Evolutionary conservation across 2,113 vertebrate genomes (phyloP), one percentile per base, ranked within the genome.

Genomic region (Echinops telfairi): DNA sequence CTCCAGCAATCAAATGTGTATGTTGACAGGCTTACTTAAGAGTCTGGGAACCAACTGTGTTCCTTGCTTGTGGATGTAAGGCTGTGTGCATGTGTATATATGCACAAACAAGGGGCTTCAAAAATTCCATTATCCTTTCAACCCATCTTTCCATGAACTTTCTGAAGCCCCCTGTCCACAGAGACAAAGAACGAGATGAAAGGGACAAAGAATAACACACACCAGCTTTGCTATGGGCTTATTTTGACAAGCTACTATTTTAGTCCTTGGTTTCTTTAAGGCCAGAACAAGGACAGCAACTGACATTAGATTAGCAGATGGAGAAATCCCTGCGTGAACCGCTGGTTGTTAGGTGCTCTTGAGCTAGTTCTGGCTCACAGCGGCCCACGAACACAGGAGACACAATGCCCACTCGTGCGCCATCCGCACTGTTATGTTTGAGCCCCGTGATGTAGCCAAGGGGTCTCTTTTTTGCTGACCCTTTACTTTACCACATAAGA

Each of bases 161-260:
- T 53, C 47, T 53, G 47, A 53, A 53, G 47, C 47, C 47, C 47
- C 47, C 47, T 53, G 47, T 10, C 5, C 47, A 76, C 23, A 66
- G 23, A 66, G 20, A 66, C 22, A 66, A 25, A 66, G 64, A 66
- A 25, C 2, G 11, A 36, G n/a, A 15, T 11, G 0, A 81, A 25
- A 19, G 60, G 23, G 60, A 33, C 15, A 40, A 57, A 57, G 93
- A 47, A 91, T 43, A 11, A 81, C 73, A 17, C 82, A 1, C 47
- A 53, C 10, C 62, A 80, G 76, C 76, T 93, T 81, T 95, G 33
- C 38, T 91, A 62, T 25, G 90, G 84, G 93, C 53, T 94, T 92
- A 73, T 58, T 96, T 64, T 96, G 81, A 95, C 62, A 96, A 93
- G 88, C 23, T n/a, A 86, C 33, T 62, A 92, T 70, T 93, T 82